Conservation (phyloP, 2,888 invertebrate genomes). For the Andrena haemorrhoa region DNA sequence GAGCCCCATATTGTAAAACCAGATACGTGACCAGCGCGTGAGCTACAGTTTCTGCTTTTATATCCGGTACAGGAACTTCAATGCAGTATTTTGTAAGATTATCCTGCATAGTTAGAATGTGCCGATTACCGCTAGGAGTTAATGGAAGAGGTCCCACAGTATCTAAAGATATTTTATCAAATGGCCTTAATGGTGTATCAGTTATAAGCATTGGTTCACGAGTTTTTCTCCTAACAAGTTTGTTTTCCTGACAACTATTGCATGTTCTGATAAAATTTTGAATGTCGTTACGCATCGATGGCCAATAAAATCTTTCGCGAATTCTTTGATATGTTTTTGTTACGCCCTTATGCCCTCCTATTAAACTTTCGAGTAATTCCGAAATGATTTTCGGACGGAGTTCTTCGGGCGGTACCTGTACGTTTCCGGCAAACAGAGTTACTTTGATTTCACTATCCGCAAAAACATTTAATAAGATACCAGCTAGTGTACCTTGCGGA, state of each 20-base stretch:
- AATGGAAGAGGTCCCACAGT: not conserved
- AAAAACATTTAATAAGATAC: too few species aligned
- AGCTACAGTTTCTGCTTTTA: conserved; percentile 8
- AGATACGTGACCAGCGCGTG: not conserved
- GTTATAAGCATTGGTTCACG: not conserved
- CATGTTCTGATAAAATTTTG: conserved; percentile 15
- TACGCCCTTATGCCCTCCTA: too few species aligned
- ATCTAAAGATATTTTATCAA: not conserved
- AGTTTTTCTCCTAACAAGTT: conserved; percentile 1
- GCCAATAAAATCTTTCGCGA: too few species aligned
- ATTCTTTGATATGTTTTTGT: too few species aligned
- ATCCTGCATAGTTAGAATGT: conserved; percentile 5
- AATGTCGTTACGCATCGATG: not conserved
- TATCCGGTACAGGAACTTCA: conserved; percentile 2
- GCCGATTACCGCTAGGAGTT: not conserved
- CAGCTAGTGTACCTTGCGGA: too few species aligned
- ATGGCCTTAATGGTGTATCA: not conserved
- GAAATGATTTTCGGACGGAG: too few species aligned
- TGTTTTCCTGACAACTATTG: not conserved
- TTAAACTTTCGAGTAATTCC: too few species aligned
- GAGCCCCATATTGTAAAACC: not conserved
- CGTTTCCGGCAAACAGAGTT: too few species aligned
- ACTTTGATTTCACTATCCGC: too few species aligned
- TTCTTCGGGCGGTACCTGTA: too few species aligned
- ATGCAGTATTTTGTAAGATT: conserved; percentile 23